Percentiles rank a stretch among this genome's conserved stretches.
phyloP scores from a whole-genome alignment of 2,888 invertebrate genomes.

The Philopedon plagiatum region DNA sequence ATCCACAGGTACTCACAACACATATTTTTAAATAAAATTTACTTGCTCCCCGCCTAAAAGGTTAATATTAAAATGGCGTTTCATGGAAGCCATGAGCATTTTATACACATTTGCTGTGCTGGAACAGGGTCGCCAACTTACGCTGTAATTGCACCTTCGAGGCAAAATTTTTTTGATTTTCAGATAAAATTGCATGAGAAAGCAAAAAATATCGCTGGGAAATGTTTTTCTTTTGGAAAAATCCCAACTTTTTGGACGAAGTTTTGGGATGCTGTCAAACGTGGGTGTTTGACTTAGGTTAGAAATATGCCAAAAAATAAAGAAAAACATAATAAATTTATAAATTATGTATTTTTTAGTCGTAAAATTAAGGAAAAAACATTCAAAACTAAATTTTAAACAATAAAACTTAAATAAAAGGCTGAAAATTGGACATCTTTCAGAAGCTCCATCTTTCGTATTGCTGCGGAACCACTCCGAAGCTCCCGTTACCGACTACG shows the following conservation, averaged over 20 bases:
- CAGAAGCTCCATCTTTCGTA: background rate
- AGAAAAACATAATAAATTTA: background rate
- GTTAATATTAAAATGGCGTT: slow-evolving; percentile 69
- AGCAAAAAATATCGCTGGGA: background rate
- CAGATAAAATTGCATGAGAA: background rate
- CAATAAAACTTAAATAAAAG: background rate
- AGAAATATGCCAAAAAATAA: background rate
- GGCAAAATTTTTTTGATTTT: background rate
- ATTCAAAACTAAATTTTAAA: background rate
- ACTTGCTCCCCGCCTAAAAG: slow-evolving; percentile 67
- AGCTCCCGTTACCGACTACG: background rate
- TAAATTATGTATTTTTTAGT: background rate
- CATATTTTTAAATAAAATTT: slow-evolving; percentile 60
- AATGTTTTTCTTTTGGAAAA: slow-evolving; percentile 12
- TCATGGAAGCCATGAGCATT: slow-evolving; percentile 42
- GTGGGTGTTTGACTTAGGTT: slow-evolving; percentile 6
- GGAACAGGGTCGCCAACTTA: slow-evolving; percentile 30
- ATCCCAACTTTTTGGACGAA: slow-evolving; percentile 1
- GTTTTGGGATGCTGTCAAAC: slow-evolving; percentile 9
- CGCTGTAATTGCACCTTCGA: background rate
- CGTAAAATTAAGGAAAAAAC: background rate
- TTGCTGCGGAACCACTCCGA: no score
- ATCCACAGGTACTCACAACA: slow-evolving; percentile 44
- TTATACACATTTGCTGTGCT: slow-evolving; percentile 5
- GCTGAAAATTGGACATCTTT: background rate